Evolutionary conservation across 2,888 invertebrate species (phyloP), one percentile per base, ranked within the genome.

Genomic region (Tupiocoris notatus): DNA sequence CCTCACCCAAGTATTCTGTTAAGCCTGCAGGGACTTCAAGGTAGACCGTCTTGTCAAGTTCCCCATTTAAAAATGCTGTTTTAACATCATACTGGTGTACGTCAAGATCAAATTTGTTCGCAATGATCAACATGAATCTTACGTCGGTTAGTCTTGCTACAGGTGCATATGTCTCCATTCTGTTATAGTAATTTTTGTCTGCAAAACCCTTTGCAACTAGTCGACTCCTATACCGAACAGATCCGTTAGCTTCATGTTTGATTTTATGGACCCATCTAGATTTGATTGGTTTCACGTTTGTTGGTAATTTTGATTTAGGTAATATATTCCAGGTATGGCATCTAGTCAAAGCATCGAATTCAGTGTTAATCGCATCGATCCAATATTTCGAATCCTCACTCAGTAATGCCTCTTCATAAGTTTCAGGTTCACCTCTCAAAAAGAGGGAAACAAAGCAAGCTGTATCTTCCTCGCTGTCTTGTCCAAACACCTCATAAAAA

Each of bases 101-200:
- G 1, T 16, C 18, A 2, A 65, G n/a, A 20, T 65, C 65, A 65
- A 65, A 65, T n/a, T 65, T 65, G 24, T 65, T 65, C 3, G 65
- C 65, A 9, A 65, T 3, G 25, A 16, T 7, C 7, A 65, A 9
- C 65, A 65, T 65, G 23, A 65, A 24, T 25, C 65, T 22, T 3
- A 65, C 23, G 23, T 65, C 65, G n/a, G 65, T 39, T 2, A 65
- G n/a, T 3, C 66, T 39, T 1, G 66, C 66, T 54, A 66, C 66
- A 17, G 66, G 66, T 39, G 54, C 54, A 54, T 54, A 54, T 12
- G 16, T 12, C 16, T 54, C 54, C 16, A 16, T 12, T 54, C 9
- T 54, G 9, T 12, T 12, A 54, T 54, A 54, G 16, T 54, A 7
- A 16, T 54, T 54, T 12, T 54, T 54, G 54, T 54, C 54, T 12